Conservation (phyloP, 2,888 invertebrate species). For the Odontomyia ornata region DNA sequence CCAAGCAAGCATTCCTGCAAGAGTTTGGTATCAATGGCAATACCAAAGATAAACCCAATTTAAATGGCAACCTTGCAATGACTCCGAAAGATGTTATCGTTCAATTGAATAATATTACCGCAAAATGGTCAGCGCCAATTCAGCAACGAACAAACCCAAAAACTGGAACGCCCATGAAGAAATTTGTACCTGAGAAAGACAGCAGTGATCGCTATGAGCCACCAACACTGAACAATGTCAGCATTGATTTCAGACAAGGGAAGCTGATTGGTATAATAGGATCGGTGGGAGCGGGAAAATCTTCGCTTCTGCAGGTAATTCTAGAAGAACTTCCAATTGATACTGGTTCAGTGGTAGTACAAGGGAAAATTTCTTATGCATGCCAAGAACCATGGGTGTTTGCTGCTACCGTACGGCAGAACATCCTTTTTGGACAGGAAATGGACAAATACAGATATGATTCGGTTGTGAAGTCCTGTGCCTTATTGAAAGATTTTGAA, state of each 20-base stretch:
- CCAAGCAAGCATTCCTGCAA: slow-evolving; percentile 35
- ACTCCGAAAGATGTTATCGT: slow-evolving; percentile 49
- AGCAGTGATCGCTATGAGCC: slow-evolving; percentile 19
- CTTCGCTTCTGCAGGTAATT: slow-evolving; percentile 73
- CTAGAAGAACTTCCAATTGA: slow-evolving; percentile 75
- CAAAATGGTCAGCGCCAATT: slow-evolving; percentile 62
- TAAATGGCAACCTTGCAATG: slow-evolving; percentile 17
- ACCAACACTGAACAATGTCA: slow-evolving; percentile 66
- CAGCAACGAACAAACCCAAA: slow-evolving; percentile 6
- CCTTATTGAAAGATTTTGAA: slow-evolving; percentile 65
- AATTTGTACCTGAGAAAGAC: not conserved
- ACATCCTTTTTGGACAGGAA: slow-evolving; percentile 80
- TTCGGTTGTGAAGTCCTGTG: slow-evolving; percentile 63
- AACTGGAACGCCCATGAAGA: slow-evolving; percentile 15
- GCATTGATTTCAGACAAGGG: slow-evolving; percentile 67
- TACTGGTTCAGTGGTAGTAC: slow-evolving; percentile 67
- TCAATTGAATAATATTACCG: slow-evolving; percentile 58
- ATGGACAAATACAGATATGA: slow-evolving; percentile 59
- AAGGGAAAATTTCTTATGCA: slow-evolving; percentile 76
- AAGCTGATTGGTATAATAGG: slow-evolving; percentile 77
- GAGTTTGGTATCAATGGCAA: slow-evolving; percentile 45
- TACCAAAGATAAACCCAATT: slow-evolving; percentile 36
- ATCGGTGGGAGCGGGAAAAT: slow-evolving; percentile 80
- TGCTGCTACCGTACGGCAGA: slow-evolving; percentile 79
- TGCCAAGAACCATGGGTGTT: slow-evolving; percentile 89